Evolutionary conservation across 92 coral and sea anemone genomes (phyloP), one percentile per base, ranked within the genome.

Genomic region (Zoanthus sansibaricus): DNA sequence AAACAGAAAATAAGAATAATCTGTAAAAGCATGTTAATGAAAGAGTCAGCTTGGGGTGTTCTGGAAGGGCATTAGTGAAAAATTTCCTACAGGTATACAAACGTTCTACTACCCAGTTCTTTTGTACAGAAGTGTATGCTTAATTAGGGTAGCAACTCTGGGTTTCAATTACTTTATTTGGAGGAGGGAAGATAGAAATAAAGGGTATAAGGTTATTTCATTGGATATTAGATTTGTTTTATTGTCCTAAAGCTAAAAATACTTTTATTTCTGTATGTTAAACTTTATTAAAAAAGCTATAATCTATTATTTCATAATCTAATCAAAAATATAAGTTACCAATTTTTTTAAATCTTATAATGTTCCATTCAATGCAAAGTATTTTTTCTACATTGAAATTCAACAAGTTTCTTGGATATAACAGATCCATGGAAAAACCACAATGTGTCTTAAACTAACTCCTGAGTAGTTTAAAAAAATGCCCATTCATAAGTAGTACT

Each of bases 361-460:
- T 64, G 62, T 30, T 18, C 7, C 17, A 44, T 62, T 68, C 46
- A 21, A 66, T 42, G 85, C 75, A 80, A 66, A 11, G 17, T 14
- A 37, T 13, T 67, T 80, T n/a, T 13, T 25, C 45, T 49, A 49
- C 25, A 42, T 80, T 62, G 85, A 31, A 80, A 42, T 80, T 62
- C 75, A 31, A 80, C 73, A 80, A 58, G 67, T 44, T 62, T 18
- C 45, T 15, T 51, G 31, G 52, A 15, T 15, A 15, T 15, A 49
- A 0, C 13, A 25, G 25, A 76, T n/a, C n/a, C n/a, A n/a, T n/a
- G 56, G 66, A 25, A 76, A 10, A 47, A 54, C 5, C 48, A 62
- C 72, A 17, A 18, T 9, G 46, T 21, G 74, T 64, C 73, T 77
- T n/a, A 31, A 54, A 44, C 62, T n/a, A 64, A n/a, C 5, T 55